These are phyloP conservation scores for Venustoraphidia nigricollis DNA, from an alignment of 2,888 invertebrate species.

Conservation along the genomic window DNA sequence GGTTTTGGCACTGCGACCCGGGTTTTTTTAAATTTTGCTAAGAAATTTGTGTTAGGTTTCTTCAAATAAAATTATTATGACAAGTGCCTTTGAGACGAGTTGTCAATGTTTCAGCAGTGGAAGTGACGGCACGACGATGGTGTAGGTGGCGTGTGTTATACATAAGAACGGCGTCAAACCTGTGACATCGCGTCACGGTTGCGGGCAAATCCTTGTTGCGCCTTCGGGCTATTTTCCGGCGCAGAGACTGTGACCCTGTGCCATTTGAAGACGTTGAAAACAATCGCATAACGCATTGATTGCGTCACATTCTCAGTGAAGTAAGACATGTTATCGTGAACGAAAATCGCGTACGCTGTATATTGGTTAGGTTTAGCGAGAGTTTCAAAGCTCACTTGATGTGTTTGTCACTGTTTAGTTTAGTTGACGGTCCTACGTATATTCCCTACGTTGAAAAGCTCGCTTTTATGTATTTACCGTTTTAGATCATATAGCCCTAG, in stretches of 20 bases:
- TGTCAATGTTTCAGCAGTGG: not conserved
- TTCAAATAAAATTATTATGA: too few relatives aligned
- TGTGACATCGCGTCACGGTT: constrained; percentile 24
- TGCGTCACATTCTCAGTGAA: not conserved
- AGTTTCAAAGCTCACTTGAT: too few relatives aligned
- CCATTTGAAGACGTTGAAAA: not conserved
- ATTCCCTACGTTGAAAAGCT: too few relatives aligned
- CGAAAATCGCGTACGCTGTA: not conserved
- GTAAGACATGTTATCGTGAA: not conserved
- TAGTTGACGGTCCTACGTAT: too few relatives aligned
- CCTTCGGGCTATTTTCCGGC: constrained; percentile 21
- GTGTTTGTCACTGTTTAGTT: too few relatives aligned
- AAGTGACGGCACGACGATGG: not conserved
- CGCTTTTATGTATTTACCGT: too few relatives aligned
- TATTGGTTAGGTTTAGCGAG: too few relatives aligned
- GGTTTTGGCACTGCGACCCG: too few relatives aligned
- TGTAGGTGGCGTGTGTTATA: not conserved
- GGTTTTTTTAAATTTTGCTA: too few relatives aligned
- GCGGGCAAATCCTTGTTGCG: constrained; percentile 20
- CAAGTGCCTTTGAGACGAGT: not conserved
- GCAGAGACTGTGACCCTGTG: not conserved
- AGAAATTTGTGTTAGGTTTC: too few relatives aligned
- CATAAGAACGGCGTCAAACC: constrained; percentile 18
- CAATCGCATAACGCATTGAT: not conserved
- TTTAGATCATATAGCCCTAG: too few relatives aligned